A percentile compares a stretch with the other conserved stretches of the same genome.
Evolutionary conservation across 37 sponge, comb jelly and placozoan genomes (phyloP).

Genomic region (Geodia barretti): DNA sequence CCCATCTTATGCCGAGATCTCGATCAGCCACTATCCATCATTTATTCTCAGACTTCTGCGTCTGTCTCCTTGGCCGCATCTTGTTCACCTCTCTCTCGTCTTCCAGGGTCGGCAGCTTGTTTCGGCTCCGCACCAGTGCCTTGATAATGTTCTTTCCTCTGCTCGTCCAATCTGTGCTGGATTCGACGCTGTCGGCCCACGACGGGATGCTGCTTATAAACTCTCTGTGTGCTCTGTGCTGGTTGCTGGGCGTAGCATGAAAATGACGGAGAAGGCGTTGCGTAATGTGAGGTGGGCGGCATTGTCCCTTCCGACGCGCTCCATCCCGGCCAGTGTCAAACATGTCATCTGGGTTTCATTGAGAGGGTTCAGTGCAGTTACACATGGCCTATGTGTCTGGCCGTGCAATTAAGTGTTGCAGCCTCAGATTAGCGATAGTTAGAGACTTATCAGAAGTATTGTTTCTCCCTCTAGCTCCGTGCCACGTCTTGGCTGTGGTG

Average conservation of each 20-base stretch:
- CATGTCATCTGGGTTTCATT: constrained; percentile 44
- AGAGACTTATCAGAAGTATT: constrained; percentile 13
- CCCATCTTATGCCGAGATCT: constrained; percentile 51
- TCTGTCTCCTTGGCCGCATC: constrained; percentile 16
- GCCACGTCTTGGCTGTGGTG: constrained; percentile 10
- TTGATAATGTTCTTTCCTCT: neutral
- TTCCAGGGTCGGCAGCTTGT: constrained; percentile 45
- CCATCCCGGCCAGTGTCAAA: constrained; percentile 80
- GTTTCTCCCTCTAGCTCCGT: constrained; percentile 22
- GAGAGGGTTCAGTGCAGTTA: neutral
- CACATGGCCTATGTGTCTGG: neutral
- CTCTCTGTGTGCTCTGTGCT: constrained; percentile 29
- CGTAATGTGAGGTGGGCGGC: constrained; percentile 78
- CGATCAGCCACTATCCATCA: constrained; percentile 33
- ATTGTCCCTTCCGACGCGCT: constrained; percentile 59
- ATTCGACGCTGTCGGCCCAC: constrained; percentile 49
- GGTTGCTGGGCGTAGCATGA: constrained; percentile 50
- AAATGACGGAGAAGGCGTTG: constrained; percentile 52
- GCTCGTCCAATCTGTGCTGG: constrained; percentile 19
- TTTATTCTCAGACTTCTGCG: constrained; percentile 25
- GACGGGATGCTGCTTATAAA: constrained; percentile 24
- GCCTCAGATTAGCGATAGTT: neutral
- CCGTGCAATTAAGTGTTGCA: neutral
- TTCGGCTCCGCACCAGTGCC: constrained; percentile 57
- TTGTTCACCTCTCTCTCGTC: constrained; percentile 15